phyloP scores from a whole-genome alignment of 2,113 vertebrate species.

The Mobula hypostoma region DNA sequence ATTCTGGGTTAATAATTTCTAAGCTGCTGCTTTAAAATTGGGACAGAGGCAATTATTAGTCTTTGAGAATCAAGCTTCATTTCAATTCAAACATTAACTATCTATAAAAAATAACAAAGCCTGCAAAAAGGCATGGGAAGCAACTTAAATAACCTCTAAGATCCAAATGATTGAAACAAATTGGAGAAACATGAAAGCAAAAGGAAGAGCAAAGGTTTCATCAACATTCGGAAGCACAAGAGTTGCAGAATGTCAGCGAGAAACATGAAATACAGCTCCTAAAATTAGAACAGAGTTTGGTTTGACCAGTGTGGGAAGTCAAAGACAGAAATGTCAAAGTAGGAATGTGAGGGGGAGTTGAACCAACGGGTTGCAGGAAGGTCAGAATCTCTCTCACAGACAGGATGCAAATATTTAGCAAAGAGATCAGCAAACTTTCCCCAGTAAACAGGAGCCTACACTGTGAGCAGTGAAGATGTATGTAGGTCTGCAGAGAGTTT shows the following conservation, averaged over 20 bases:
- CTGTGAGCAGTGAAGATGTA: not conserved
- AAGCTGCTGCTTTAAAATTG: not conserved
- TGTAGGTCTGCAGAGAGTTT: not conserved
- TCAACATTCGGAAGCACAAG: not conserved
- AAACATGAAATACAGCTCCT: not conserved
- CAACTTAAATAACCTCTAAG: not conserved
- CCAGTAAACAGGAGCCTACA: not conserved
- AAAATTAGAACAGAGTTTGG: not conserved
- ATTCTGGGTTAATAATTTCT: not conserved
- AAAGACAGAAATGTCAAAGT: not conserved
- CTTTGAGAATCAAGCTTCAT: not conserved
- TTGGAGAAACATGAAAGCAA: constrained; percentile 3
- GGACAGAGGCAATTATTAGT: not conserved
- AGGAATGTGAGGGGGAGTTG: constrained; percentile 23
- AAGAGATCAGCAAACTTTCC: not conserved
- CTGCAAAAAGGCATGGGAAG: not conserved
- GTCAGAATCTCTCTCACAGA: not conserved
- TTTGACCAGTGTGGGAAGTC: constrained; percentile 6
- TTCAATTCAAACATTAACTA: not conserved
- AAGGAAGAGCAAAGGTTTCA: not conserved
- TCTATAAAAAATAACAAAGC: not conserved
- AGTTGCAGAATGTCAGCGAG: not conserved
- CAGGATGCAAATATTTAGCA: not conserved
- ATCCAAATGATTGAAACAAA: not conserved
- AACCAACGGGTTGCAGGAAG: not conserved